Conservation (phyloP, 2,888 invertebrate species). For the Morinoia aosen region DNA sequence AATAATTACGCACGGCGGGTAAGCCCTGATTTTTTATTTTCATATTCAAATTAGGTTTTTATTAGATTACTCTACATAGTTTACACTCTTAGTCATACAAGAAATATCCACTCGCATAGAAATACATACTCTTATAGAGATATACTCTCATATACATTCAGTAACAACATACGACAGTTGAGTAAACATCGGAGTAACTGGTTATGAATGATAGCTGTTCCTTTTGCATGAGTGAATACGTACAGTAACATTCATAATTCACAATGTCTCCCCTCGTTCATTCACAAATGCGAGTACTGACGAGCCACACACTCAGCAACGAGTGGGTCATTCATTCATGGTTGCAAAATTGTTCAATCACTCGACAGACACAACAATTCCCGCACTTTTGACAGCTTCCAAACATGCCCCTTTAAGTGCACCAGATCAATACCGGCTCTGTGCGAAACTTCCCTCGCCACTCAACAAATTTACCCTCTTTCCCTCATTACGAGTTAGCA, state of each 20-base stretch:
- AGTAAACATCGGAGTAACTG: too few species aligned
- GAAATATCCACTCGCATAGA: too few species aligned
- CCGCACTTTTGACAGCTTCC: background rate
- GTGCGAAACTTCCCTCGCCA: background rate
- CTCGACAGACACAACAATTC: conserved; percentile 3
- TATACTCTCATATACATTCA: too few species aligned
- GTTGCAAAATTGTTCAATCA: background rate
- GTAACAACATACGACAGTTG: too few species aligned
- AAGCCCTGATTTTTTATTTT: too few species aligned
- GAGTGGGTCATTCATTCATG: background rate
- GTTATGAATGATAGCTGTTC: too few species aligned
- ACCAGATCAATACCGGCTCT: background rate
- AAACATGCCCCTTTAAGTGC: background rate
- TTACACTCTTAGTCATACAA: too few species aligned
- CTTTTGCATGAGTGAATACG: too few species aligned
- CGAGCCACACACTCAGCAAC: background rate
- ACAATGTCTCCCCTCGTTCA: background rate
- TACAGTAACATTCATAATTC: background rate
- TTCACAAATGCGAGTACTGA: background rate
- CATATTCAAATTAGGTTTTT: too few species aligned
- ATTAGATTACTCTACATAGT: too few species aligned
- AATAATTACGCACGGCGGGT: too few species aligned
- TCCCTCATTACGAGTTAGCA: background rate
- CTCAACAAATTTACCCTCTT: background rate
- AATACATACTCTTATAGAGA: too few species aligned